Evolutionary conservation across 2,888 invertebrate genomes (phyloP).

Genomic region (Herminia tarsipennalis): DNA sequence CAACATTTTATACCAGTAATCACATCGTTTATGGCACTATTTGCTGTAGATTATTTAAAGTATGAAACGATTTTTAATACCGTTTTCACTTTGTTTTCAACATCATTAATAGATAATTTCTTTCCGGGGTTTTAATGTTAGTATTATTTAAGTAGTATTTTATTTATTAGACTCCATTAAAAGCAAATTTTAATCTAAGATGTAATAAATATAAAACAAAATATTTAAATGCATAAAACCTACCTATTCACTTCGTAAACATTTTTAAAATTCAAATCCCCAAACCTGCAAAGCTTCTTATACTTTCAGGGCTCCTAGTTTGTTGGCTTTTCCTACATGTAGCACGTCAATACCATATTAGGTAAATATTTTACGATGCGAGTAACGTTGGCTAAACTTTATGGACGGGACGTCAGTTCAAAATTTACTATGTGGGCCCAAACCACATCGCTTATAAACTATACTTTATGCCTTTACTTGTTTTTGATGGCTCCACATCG

Average conservation of each 20-base stretch:
- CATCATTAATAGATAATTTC: no score
- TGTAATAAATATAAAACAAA: no score
- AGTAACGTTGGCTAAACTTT: conserved; percentile 49
- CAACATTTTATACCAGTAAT: no score
- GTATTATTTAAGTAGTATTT: no score
- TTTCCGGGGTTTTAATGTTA: no score
- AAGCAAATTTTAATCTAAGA: no score
- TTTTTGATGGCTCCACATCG: conserved; percentile 42
- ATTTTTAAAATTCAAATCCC: background rate
- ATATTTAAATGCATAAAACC: no score
- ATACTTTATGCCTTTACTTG: conserved; percentile 40
- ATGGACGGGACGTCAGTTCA: conserved; percentile 46
- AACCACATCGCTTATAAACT: conserved; percentile 51
- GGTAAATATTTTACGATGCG: conserved; percentile 50
- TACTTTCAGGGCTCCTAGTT: conserved; percentile 11
- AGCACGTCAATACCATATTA: conserved; percentile 35
- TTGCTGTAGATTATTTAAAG: no score
- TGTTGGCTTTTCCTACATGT: conserved; percentile 18
- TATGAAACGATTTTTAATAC: no score
- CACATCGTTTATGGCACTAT: no score
- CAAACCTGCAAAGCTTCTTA: background rate
- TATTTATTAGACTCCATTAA: no score
- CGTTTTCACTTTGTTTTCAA: no score
- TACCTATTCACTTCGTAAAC: background rate
- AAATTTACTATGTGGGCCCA: conserved; percentile 50